phyloP scores from a whole-genome alignment of 2,888 invertebrate genomes.

The Exocentrus adspersus region DNA sequence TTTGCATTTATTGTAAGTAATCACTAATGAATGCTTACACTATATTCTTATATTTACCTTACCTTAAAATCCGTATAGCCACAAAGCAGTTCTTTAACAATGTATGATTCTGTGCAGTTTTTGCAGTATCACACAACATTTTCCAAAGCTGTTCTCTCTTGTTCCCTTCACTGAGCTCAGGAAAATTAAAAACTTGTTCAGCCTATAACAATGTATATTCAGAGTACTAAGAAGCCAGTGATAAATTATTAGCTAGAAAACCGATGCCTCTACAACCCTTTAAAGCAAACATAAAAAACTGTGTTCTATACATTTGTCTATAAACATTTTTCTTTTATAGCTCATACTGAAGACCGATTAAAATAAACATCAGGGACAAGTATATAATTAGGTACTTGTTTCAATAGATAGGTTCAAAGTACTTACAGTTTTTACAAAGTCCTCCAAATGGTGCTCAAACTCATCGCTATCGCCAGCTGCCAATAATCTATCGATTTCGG shows the following conservation, averaged over 20 bases:
- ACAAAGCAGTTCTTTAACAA: slow-evolving; percentile 69
- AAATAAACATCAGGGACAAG: too few relatives aligned
- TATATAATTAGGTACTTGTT: too few relatives aligned
- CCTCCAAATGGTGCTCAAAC: slow-evolving; percentile 52
- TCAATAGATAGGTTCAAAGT: neutral
- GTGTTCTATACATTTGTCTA: too few relatives aligned
- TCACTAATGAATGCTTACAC: neutral
- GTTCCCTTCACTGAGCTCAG: slow-evolving; percentile 57
- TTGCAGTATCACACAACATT: slow-evolving; percentile 69
- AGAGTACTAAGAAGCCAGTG: too few relatives aligned
- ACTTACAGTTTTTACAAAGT: slow-evolving; percentile 57
- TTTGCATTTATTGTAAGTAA: too few relatives aligned
- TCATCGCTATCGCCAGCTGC: slow-evolving; percentile 46
- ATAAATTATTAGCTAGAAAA: too few relatives aligned
- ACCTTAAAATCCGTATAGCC: slow-evolving; percentile 76
- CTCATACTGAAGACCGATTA: too few relatives aligned
- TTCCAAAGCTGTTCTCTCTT: slow-evolving; percentile 71
- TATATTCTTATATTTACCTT: slow-evolving; percentile 25
- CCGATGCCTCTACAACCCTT: too few relatives aligned
- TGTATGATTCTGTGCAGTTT: slow-evolving; percentile 61
- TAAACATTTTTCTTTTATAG: too few relatives aligned
- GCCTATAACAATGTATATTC: slow-evolving; percentile 61
- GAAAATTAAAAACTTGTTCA: slow-evolving; percentile 70
- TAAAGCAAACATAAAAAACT: too few relatives aligned
- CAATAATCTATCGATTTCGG: slow-evolving; percentile 20